phyloP scores from a whole-genome alignment of 2,888 invertebrate species.

The Drosophila siamana region DNA sequence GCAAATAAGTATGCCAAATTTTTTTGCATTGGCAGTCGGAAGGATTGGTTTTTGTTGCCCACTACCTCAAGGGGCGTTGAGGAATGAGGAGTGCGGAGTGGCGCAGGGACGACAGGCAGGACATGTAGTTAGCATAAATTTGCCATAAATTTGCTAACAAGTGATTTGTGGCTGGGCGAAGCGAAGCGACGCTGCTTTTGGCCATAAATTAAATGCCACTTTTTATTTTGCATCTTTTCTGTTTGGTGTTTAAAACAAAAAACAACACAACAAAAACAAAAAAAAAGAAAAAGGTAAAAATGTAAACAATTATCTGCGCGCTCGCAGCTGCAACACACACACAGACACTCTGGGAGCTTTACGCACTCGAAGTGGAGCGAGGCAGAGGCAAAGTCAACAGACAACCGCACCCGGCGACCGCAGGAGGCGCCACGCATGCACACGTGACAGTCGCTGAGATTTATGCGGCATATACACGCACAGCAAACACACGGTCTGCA shows the following conservation, averaged over 20 bases:
- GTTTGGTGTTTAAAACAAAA: conserved; percentile 23
- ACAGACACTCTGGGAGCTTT: conserved; percentile 26
- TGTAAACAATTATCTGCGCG: conserved; percentile 80
- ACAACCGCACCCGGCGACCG: conserved; percentile 53
- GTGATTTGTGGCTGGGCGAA: conserved; percentile 76
- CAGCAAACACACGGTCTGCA: conserved; percentile 28
- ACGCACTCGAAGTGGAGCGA: not conserved
- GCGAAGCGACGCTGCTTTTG: conserved; percentile 37
- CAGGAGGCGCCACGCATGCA: conserved; percentile 49
- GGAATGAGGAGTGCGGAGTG: not conserved
- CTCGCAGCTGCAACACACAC: conserved; percentile 61
- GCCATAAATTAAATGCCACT: conserved; percentile 73
- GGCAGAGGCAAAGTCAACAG: conserved; percentile 42
- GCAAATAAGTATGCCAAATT: conserved; percentile 59
- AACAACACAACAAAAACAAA: conserved; percentile 1
- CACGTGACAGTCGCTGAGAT: conserved; percentile 74
- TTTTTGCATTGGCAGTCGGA: conserved; percentile 46
- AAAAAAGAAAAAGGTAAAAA: conserved; percentile 71
- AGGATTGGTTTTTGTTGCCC: conserved; percentile 28
- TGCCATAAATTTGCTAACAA: conserved; percentile 81
- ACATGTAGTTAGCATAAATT: conserved; percentile 82
- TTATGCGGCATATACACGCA: conserved; percentile 62
- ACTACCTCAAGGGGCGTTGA: conserved; percentile 40
- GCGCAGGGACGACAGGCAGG: conserved; percentile 38
- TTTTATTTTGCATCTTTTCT: conserved; percentile 66